phyloP scores from a whole-genome alignment of 2,113 vertebrate genomes.

The Seriola dumerili region DNA sequence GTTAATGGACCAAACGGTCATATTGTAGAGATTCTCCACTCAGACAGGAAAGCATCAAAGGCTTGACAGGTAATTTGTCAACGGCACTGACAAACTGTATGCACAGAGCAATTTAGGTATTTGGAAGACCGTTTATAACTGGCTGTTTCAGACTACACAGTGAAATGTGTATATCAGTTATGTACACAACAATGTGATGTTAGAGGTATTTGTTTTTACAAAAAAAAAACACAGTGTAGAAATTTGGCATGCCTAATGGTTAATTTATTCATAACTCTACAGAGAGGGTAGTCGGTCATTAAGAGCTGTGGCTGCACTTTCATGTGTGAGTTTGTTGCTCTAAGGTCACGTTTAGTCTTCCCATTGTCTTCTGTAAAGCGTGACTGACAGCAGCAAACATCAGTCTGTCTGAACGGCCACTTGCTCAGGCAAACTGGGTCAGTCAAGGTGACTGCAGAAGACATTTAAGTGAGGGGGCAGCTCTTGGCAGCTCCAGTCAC shows the following conservation, averaged over 20 bases:
- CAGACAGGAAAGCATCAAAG: background rate
- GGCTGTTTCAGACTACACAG: background rate
- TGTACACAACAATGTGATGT: too few relatives aligned
- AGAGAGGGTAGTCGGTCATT: background rate
- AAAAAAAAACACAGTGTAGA: background rate
- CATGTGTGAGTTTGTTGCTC: background rate
- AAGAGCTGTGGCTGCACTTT: background rate
- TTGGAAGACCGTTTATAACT: background rate
- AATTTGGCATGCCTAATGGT: background rate
- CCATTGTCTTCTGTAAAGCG: constrained; percentile 9
- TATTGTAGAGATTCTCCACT: background rate
- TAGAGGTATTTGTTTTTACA: background rate
- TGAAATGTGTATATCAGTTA: background rate
- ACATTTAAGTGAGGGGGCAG: constrained; percentile 18
- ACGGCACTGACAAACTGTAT: background rate
- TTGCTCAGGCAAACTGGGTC: constrained; percentile 50
- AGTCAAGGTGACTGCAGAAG: constrained; percentile 69
- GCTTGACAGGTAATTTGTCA: background rate
- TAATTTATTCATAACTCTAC: background rate
- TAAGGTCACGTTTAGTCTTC: constrained; percentile 23
- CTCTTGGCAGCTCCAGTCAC: constrained; percentile 18
- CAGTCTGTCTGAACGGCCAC: constrained; percentile 37
- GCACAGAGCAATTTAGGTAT: background rate
- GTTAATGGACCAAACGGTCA: background rate
- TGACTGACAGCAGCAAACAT: constrained; percentile 66